A percentile compares a stretch with the other conserved stretches of the same genome.
phyloP scores from a whole-genome alignment of 2,888 invertebrate genomes.

The Drosophila niveifrons region DNA sequence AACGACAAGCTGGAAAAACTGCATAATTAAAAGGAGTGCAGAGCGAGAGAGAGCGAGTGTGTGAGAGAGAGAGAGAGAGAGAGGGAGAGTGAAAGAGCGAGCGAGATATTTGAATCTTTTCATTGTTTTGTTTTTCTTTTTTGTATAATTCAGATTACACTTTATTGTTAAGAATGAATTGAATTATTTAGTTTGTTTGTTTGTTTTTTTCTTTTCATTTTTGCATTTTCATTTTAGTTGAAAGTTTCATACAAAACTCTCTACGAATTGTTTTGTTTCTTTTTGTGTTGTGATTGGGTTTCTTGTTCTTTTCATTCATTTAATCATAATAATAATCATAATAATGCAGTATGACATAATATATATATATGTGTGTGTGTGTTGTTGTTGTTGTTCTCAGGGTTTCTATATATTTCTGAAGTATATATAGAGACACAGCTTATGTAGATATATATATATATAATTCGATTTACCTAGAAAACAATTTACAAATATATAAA shows the following conservation, averaged over 20 bases:
- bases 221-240: constrained; percentile 46
- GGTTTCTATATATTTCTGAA: constrained; percentile 13
- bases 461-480: constrained; percentile 84
- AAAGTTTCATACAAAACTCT: constrained; percentile 56
- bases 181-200: constrained; percentile 73
- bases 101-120: constrained; percentile 16
- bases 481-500: constrained; percentile 81
- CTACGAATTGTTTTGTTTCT: constrained; percentile 34
- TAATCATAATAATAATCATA: constrained; percentile 60
- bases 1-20: constrained; percentile 25
- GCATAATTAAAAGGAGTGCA: constrained; percentile 28
- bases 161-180: constrained; percentile 84
- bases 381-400: constrained; percentile 18
- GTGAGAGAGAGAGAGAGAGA: constrained; percentile 2
- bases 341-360: constrained; percentile 71
- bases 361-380: constrained; percentile 42
- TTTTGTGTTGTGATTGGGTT: constrained; percentile 52
- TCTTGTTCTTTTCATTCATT: constrained; percentile 7
- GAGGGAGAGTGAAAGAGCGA: constrained; percentile 1
- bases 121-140: constrained; percentile 39
- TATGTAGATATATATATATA: constrained; percentile 54
- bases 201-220: constrained; percentile 46
- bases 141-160: constrained; percentile 83
- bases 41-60: constrained; percentile 4
- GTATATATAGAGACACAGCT: constrained; percentile 21